Percentiles rank a stretch among this genome's conserved stretches.
phyloP scores from a whole-genome alignment of 2,888 invertebrate genomes.

The Alloscopus bannaensis region DNA sequence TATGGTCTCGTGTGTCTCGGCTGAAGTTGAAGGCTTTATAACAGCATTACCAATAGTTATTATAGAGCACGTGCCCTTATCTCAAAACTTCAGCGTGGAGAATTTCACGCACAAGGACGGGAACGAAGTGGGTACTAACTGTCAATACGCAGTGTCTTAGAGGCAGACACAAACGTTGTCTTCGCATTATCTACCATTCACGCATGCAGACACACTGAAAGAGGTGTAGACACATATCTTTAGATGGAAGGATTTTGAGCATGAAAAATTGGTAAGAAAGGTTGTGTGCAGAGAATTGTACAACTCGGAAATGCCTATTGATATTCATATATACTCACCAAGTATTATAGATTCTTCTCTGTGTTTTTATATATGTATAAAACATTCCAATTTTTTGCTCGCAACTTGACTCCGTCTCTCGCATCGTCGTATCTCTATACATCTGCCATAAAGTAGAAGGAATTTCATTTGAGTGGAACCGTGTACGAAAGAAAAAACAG shows the following conservation, averaged over 20 bases:
- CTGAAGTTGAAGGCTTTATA: conserved; percentile 55
- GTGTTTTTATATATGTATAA: neutral
- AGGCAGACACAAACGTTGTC: no score
- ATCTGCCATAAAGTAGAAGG: conserved; percentile 29
- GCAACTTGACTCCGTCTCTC: conserved; percentile 39
- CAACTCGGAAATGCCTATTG: no score
- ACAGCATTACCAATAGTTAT: conserved; percentile 46
- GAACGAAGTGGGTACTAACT: conserved; percentile 8
- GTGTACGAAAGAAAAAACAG: neutral
- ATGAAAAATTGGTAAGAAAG: conserved; percentile 39
- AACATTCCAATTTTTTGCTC: neutral
- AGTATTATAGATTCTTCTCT: neutral
- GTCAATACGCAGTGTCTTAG: neutral
- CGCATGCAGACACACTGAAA: no score
- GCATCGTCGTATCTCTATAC: conserved; percentile 33
- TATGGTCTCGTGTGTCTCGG: conserved; percentile 45
- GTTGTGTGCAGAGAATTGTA: no score
- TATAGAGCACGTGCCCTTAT: conserved; percentile 49
- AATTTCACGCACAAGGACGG: neutral
- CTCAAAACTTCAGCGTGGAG: conserved; percentile 30
- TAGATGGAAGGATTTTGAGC: conserved; percentile 41
- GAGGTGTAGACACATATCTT: no score
- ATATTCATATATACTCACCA: neutral
- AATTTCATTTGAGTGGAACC: conserved; percentile 40
- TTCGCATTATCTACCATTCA: no score